A percentile compares a stretch with the other conserved stretches of the same genome.
Conservation (phyloP, 2,797 vertebrate species). For the Sardinella longiceps region DNA sequence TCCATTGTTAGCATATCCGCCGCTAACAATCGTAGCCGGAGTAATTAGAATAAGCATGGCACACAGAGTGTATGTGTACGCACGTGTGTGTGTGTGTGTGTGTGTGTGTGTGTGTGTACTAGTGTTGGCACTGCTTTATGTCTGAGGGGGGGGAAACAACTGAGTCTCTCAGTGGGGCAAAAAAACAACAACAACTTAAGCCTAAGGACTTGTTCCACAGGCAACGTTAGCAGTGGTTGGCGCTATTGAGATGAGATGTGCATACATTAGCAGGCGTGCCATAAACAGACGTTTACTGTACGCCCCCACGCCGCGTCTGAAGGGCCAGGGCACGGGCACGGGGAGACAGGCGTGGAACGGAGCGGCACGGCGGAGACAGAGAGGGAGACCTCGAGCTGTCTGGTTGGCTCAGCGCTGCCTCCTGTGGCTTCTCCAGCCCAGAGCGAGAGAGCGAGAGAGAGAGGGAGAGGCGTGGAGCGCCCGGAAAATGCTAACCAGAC, state of each 20-base stretch:
- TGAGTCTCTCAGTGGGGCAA: not conserved
- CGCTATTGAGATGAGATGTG: not conserved
- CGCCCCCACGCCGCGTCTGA: not conserved
- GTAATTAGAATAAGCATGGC: constrained; percentile 5
- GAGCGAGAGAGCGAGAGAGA: not conserved
- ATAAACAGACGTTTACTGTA: constrained; percentile 20
- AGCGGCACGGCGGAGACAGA: no score
- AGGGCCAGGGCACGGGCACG: not conserved
- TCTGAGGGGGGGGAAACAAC: not conserved
- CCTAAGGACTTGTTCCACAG: not conserved
- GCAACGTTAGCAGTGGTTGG: not conserved
- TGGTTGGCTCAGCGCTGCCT: not conserved
- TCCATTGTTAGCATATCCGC: not conserved
- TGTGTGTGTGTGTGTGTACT: not conserved
- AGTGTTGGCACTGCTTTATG: not conserved
- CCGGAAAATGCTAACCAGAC: constrained; percentile 28
- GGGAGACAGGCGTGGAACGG: not conserved
- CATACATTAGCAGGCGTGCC: not conserved
- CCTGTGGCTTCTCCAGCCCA: not conserved
- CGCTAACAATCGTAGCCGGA: not conserved
- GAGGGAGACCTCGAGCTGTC: not conserved
- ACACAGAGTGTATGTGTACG: not conserved
- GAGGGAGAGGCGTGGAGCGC: not conserved
- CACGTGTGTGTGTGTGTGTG: no score
- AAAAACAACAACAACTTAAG: not conserved